Conservation (phyloP, 2,888 invertebrate genomes). For the Caenorhabditis angaria region DNA sequence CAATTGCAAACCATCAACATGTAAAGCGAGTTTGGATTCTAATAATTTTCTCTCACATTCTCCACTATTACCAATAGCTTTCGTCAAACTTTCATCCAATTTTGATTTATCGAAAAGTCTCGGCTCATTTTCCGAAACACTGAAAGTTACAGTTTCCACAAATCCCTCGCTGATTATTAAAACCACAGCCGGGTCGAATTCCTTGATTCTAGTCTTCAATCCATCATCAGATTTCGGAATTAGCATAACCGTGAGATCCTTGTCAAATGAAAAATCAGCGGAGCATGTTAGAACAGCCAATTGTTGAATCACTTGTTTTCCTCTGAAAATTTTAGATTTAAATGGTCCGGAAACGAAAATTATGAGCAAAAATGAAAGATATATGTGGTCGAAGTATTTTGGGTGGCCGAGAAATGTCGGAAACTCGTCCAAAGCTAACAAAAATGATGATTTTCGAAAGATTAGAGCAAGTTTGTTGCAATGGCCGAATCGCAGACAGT, state of each 20-base stretch:
- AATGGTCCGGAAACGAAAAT: background rate
- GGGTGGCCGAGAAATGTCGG: no score
- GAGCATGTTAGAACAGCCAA: conserved; percentile 47
- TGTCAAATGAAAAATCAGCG: conserved; percentile 46
- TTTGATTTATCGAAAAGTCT: conserved; percentile 60
- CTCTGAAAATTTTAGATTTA: no score
- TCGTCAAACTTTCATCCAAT: conserved; percentile 62
- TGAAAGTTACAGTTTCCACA: conserved; percentile 51
- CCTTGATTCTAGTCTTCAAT: conserved; percentile 36
- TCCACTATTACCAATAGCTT: conserved; percentile 36
- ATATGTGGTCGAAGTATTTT: no score
- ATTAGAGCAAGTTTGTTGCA: no score
- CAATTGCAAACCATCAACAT: conserved; percentile 53
- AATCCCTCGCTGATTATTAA: conserved; percentile 46
- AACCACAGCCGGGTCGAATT: conserved; percentile 39
- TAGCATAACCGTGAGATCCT: conserved; percentile 36
- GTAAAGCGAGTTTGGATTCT: conserved; percentile 39
- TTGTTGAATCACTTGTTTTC: conserved; percentile 31
- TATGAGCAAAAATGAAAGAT: background rate
- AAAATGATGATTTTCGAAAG: no score
- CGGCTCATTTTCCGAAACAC: conserved; percentile 54
- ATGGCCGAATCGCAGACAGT: no score
- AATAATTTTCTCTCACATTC: conserved; percentile 33
- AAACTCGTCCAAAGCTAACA: no score
- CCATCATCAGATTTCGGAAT: conserved; percentile 38